These are phyloP conservation scores for Centropus unirufus DNA, from an alignment of 2,113 vertebrate species.

Conservation along the genomic window DNA sequence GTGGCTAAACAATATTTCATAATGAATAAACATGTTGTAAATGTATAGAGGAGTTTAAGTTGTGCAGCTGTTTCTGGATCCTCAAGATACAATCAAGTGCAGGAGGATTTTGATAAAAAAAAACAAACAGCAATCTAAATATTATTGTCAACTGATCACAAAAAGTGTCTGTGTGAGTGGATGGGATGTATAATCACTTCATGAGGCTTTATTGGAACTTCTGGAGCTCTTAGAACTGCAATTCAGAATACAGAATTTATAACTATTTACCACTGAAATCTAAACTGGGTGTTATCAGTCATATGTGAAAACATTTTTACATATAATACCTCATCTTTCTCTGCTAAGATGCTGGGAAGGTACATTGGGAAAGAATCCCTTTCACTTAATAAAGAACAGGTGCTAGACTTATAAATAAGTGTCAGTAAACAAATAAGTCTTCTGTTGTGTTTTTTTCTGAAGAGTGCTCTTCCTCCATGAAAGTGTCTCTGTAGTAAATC, in stretches of 20 bases:
- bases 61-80: neutral
- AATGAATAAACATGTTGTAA: neutral
- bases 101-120: neutral
- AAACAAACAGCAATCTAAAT: neutral
- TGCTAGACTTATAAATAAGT: neutral
- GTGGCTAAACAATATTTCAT: neutral
- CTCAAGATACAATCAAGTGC: neutral
- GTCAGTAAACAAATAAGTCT: neutral
- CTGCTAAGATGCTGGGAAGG: neutral
- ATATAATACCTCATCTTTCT: neutral
- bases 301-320: neutral
- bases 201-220: neutral
- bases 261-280: neutral
- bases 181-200: neutral
- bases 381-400: neutral
- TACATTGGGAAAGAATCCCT: neutral
- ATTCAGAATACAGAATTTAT: neutral
- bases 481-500: slow-evolving; percentile 15
- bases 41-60: neutral
- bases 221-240: neutral
- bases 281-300: neutral
- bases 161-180: neutral
- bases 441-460: neutral
- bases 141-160: neutral
- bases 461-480: neutral